Percentiles rank a stretch among this genome's conserved stretches.
These are phyloP conservation scores for Acrossocheilus wenchowensis DNA, from an alignment of 2,797 vertebrate genomes.

Conservation along the genomic window DNA sequence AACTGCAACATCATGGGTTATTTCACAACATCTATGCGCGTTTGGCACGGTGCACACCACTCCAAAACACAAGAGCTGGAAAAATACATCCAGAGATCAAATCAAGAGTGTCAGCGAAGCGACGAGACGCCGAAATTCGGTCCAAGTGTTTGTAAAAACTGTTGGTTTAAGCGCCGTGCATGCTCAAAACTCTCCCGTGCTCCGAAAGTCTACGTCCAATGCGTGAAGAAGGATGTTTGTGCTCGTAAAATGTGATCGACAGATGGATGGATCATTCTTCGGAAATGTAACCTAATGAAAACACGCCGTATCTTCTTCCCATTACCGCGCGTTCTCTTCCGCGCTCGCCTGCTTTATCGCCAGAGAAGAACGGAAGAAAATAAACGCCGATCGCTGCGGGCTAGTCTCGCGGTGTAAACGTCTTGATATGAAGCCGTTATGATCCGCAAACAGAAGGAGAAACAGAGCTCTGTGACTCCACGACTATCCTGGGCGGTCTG, in stretches of 20 bases:
- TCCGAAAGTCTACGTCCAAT: slow-evolving; percentile 38
- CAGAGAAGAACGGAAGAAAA: slow-evolving; percentile 60
- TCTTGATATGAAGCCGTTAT: background rate
- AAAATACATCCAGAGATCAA: slow-evolving; percentile 30
- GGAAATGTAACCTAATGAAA: slow-evolving; percentile 50
- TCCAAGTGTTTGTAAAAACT: slow-evolving; percentile 38
- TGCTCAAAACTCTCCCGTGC: slow-evolving; percentile 25
- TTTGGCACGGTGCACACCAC: slow-evolving; percentile 14
- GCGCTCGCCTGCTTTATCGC: slow-evolving; percentile 61
- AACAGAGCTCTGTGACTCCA: slow-evolving; percentile 13
- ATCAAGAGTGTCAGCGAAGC: background rate
- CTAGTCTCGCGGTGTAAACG: background rate
- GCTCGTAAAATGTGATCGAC: slow-evolving; percentile 3
- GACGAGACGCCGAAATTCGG: background rate
- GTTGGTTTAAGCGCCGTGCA: slow-evolving; percentile 25
- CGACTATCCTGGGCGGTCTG: slow-evolving; percentile 56
- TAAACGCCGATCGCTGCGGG: background rate
- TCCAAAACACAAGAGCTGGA: background rate
- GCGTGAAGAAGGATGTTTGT: slow-evolving; percentile 1
- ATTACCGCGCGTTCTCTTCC: slow-evolving; percentile 44
- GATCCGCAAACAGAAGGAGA: slow-evolving; percentile 22
- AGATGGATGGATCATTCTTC: slow-evolving; percentile 17
- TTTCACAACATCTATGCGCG: background rate
- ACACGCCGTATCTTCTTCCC: slow-evolving; percentile 51
- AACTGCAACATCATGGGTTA: slow-evolving; percentile 24